phyloP scores from a whole-genome alignment of 2,113 vertebrate genomes.

The Dolichallabes microphthalmus region DNA sequence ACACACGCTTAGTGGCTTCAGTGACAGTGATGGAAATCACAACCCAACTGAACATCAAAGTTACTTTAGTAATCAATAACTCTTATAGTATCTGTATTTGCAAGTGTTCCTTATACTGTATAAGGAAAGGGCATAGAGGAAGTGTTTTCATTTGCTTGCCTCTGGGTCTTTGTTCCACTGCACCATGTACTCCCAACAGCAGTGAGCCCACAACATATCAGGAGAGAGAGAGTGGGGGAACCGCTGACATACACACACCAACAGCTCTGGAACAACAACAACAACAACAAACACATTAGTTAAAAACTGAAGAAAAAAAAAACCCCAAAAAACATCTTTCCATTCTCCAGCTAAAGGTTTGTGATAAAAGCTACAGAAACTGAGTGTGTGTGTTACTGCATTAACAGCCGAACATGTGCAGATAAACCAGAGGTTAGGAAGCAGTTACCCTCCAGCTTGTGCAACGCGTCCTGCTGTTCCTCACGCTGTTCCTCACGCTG shows the following conservation, averaged over 20 bases:
- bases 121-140: neutral
- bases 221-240: constrained; percentile 91
- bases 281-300: neutral
- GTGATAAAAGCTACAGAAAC: neutral
- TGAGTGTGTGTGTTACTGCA: neutral
- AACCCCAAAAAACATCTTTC: neutral
- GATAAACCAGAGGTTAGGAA: neutral
- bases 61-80: no score
- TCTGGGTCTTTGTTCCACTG: constrained; percentile 99
- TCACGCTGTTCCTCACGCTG: constrained; percentile 28
- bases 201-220: constrained; percentile 88
- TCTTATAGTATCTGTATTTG: no score
- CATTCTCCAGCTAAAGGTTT: neutral
- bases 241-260: constrained; percentile 79
- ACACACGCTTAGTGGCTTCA: constrained; percentile 5
- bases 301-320: no score
- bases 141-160: constrained; percentile 64
- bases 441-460: constrained; percentile 52
- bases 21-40: no score
- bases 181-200: constrained; percentile 95
- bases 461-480: neutral
- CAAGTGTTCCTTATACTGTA: no score
- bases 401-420: neutral
- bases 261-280: constrained; percentile 72
- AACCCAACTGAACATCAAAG: no score